Base-by-base conservation (phyloP, 2,113 vertebrate species). In the Pseudonaja textilis region DNA sequence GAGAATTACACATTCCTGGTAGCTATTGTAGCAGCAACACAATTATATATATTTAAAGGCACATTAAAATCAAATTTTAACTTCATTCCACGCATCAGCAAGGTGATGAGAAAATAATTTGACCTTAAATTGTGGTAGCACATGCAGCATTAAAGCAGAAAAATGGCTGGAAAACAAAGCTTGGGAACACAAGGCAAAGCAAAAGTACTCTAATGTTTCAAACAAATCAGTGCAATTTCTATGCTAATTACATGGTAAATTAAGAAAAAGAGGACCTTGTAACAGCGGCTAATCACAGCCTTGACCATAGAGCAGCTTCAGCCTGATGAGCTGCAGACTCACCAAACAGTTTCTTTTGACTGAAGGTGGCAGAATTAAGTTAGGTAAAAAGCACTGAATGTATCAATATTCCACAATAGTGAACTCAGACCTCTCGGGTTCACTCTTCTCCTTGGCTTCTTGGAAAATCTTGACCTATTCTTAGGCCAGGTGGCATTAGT, bases 281-380 rank as follows among this genome's bases (percentile, higher is more conserved):
- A 54, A 92, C 93, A 95, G 93, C 97, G 98, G 96, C 93, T 96
- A 97, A 97, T 97, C 95, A 95, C 95, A 94, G 96, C 93, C 87
- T 95, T 94, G 96, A 95, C 94, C 93, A 95, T 96, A 96, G 94
- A 14, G 92, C 95, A 94, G 93, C 96, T 96, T 97, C 96, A 96
- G 97, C 97, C 95, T 92, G 5, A 94, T 96, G 96, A 95, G 96
- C 95, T 95, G 96, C 69, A 97, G 96, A 97, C 96, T 96, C 95
- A 96, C 96, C 95, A 95, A 90, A 90, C 93, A 95, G 97, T 98
- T 98, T 97, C 97, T 96, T 95, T 96, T 96, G 97, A 97, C 97
- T 97, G 98, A 98, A 97, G 96, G 97, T 97, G 96, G 94, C 94
- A 91, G 95, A 96, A 97, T 96, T 95, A 96, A 97, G 97, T 93